These are phyloP conservation scores for Acrocephalus arundinaceus DNA, from an alignment of 2,113 vertebrate species.

Conservation along the genomic window DNA sequence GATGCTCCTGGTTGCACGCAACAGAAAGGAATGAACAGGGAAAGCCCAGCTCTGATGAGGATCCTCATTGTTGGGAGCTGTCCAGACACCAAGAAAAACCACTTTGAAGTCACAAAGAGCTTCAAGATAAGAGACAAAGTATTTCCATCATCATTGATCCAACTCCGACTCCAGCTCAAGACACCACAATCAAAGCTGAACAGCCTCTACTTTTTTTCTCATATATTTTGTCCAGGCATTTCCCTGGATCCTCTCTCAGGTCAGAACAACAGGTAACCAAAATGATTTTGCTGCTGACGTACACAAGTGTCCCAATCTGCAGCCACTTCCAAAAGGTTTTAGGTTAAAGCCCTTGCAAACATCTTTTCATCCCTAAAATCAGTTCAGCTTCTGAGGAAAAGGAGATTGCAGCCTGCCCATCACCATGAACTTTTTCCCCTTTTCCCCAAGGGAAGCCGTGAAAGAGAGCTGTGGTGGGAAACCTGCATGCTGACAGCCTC, in stretches of 20 bases:
- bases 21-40: not conserved
- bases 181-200: not conserved
- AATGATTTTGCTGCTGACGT: not conserved
- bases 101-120: not conserved
- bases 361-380: not conserved
- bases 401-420: not conserved
- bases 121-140: not conserved
- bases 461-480: not conserved
- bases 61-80: not conserved
- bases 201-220: not conserved
- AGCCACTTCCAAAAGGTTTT: not conserved
- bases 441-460: not conserved
- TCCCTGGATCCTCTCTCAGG: not conserved
- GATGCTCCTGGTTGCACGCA: not conserved
- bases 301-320: not conserved
- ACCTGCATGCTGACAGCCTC: not conserved
- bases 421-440: not conserved
- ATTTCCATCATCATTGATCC: accelerated
- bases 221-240: not conserved
- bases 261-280: not conserved
- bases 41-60: not conserved
- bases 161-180: not conserved
- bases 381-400: not conserved
- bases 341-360: not conserved
- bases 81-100: not conserved